phyloP scores from a whole-genome alignment of 1,140 invertebrate species.

The Cydia pomonella region DNA sequence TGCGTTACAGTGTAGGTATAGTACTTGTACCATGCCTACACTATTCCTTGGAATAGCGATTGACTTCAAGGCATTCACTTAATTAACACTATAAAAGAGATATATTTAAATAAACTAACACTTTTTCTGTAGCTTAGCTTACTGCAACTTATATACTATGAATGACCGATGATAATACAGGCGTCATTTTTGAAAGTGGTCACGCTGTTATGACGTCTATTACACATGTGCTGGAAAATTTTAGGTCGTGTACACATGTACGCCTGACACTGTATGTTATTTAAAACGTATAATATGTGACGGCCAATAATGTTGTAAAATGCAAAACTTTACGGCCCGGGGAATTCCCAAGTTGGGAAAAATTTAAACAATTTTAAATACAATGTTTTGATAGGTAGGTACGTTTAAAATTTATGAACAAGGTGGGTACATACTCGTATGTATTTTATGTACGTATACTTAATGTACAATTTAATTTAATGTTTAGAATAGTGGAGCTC shows the following conservation, averaged over 20 bases:
- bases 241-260: slow-evolving; percentile 8
- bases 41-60: no score
- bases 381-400: neutral
- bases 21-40: no score
- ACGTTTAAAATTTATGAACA: neutral
- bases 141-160: no score
- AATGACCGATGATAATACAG: neutral
- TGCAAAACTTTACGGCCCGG: neutral
- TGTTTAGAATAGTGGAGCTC: no score
- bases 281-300: neutral
- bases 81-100: no score
- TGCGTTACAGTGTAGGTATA: no score
- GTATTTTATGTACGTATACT: no score
- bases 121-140: no score
- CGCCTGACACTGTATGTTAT: neutral
- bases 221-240: slow-evolving; percentile 12
- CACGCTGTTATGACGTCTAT: neutral
- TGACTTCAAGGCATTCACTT: no score
- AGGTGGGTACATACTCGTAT: neutral
- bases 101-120: no score
- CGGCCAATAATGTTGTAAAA: slow-evolving; percentile 11
- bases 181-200: neutral
- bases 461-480: no score
- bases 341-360: slow-evolving; percentile 1
- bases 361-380: neutral